Evolutionary conservation across 2,888 invertebrate species (phyloP), one percentile per base, ranked within the genome.

Genomic region (Leptinotarsa juncta): DNA sequence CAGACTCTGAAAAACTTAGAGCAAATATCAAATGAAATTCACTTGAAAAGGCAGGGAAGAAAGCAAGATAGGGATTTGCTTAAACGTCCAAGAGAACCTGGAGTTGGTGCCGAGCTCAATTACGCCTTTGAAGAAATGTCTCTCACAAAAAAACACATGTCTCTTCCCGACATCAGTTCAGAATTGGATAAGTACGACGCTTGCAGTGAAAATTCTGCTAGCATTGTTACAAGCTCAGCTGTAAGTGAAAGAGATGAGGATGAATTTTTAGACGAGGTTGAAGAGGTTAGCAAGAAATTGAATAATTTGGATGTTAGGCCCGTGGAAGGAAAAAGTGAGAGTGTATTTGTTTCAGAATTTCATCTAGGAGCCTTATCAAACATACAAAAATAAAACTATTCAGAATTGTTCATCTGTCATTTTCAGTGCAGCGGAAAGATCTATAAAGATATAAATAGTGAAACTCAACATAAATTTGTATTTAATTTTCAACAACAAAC

Each of bases 1-100:
- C 92, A 92, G 77, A 95, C 97, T 0, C 90, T 98, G 65, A 93
- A 94, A 80, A 93, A 94, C 78, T 90, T 98, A 48, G 97, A 97
- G 87, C 92, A 93, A 81, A 97, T 98, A 77, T 97, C 97, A 12
- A 96, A 97, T 88, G 96, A 97, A 85, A 97, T 97, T 80, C 96
- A 97, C 86, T 88, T 89, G 85, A 91, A 92, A 84, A 89, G 94
- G 14, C 92, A 92, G 67, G 83, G 80, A 67, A 76, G 67, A 16
- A 79, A 74, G 20, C 73, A 65, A 15, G 86, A 86, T 32, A 81
- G 83, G 49, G 91, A 91, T 72, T 83, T 90, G 67, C 85, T 89
- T 14, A 89, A 89, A 77, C 89, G 90, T 23, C 91, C 91, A 3
- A 85, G 92, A 78, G 91, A 92, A 84, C 92, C 92, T 0, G 92